phyloP scores from a whole-genome alignment of 2,888 invertebrate genomes.

The Rhingia campestris region DNA sequence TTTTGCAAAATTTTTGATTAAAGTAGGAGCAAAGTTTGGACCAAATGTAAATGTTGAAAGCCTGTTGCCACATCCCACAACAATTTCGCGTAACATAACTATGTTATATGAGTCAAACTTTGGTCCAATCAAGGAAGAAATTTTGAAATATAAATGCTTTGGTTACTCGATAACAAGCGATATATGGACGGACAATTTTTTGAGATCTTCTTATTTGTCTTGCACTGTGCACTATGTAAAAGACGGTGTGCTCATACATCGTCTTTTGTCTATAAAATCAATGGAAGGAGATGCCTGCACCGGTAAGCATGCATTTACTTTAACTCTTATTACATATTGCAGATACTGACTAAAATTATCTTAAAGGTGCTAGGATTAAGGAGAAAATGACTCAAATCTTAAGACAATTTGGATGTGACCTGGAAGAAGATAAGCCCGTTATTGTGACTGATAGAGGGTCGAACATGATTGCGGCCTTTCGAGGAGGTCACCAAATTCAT shows the following conservation, averaged over 20 bases:
- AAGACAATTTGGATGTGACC: slow-evolving; percentile 48
- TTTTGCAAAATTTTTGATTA: slow-evolving; percentile 10
- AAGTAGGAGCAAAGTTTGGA: slow-evolving; percentile 33
- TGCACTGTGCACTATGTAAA: slow-evolving; percentile 23
- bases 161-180: background rate
- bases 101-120: background rate
- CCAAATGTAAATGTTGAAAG: slow-evolving; percentile 38
- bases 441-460: slow-evolving; percentile 31
- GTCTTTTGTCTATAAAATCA: slow-evolving; percentile 25
- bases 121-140: slow-evolving; percentile 17
- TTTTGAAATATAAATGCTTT: slow-evolving; percentile 4
- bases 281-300: slow-evolving; percentile 35
- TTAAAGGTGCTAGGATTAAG: slow-evolving; percentile 9
- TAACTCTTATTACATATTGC: slow-evolving; percentile 13
- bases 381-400: slow-evolving; percentile 19
- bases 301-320: slow-evolving; percentile 26
- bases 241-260: slow-evolving; percentile 8
- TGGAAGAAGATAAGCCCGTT: slow-evolving; percentile 31
- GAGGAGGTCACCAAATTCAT: slow-evolving; percentile 25
- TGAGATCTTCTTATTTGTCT: too few species aligned
- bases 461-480: too few species aligned
- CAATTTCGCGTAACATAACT: slow-evolving; percentile 1
- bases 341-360: slow-evolving; percentile 1
- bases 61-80: slow-evolving; percentile 39
- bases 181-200: too few species aligned